Conservation (phyloP, 37 sponge, comb jelly and placozoan genomes). For the Axinella damicornis region DNA sequence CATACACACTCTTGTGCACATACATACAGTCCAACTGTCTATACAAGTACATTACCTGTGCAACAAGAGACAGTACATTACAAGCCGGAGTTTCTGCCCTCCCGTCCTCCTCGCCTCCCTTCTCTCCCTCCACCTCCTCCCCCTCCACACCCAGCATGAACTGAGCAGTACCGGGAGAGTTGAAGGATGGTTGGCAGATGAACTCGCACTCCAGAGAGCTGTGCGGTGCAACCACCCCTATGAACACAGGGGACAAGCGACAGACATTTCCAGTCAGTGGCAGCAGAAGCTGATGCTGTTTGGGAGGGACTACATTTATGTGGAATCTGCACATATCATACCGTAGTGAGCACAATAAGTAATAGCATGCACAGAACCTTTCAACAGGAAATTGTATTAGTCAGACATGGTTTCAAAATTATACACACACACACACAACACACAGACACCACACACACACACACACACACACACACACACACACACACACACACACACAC, state of each 20-base stretch:
- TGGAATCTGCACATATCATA: no score
- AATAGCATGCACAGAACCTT: no score
- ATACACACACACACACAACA: no score
- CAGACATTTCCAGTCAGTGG: background rate
- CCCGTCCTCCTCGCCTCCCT: background rate
- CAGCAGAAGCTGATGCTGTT: no score
- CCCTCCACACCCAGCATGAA: constrained; percentile 56
- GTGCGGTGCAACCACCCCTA: constrained; percentile 71
- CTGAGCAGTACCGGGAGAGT: constrained; percentile 36
- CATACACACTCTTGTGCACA: no score
- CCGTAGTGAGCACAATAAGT: no score
- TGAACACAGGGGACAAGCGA: background rate
- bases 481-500: constrained; percentile 34
- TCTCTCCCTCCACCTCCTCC: background rate
- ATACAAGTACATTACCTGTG: no score
- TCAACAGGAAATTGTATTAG: no score
- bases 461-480: constrained; percentile 2
- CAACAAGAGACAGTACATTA: constrained; percentile 7
- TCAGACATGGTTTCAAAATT: no score
- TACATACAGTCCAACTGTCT: no score
- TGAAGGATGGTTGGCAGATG: constrained; percentile 58
- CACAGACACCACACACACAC: background rate
- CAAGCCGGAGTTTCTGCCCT: background rate
- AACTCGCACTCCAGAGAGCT: constrained; percentile 74
- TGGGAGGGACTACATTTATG: no score